These are phyloP conservation scores for Cepaea hortensis DNA, from an alignment of 2,888 invertebrate genomes.

Conservation along the genomic window DNA sequence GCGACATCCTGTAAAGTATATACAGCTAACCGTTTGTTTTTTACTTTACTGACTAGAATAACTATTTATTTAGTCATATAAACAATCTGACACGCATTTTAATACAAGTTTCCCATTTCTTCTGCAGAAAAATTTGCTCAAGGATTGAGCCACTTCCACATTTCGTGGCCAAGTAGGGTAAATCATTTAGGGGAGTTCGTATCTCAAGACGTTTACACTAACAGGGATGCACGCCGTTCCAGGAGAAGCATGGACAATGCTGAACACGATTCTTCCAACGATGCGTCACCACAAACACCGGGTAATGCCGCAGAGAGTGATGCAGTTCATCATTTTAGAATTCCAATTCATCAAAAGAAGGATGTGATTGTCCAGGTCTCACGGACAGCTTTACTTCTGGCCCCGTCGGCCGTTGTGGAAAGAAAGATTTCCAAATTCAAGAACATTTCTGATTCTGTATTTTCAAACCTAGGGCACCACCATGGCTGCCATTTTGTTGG, in stretches of 20 bases:
- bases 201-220: constrained; percentile 61
- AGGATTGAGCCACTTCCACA: constrained; percentile 42
- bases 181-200: constrained; percentile 62
- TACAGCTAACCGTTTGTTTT: too few relatives aligned
- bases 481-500: constrained; percentile 87
- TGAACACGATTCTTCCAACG: not conserved
- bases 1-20: too few relatives aligned
- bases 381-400: constrained; percentile 83
- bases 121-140: constrained; percentile 42
- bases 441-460: constrained; percentile 65
- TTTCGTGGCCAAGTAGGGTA: constrained; percentile 62
- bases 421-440: constrained; percentile 78
- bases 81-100: too few relatives aligned
- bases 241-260: constrained; percentile 37
- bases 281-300: not conserved
- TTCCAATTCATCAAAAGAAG: constrained; percentile 62
- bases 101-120: too few relatives aligned
- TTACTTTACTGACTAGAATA: too few relatives aligned
- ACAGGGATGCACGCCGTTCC: constrained; percentile 54
- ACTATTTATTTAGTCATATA: too few relatives aligned
- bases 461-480: constrained; percentile 70
- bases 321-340: constrained; percentile 64
- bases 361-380: constrained; percentile 75
- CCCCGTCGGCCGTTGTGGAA: constrained; percentile 85
- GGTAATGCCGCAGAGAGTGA: not conserved